Base-by-base conservation (phyloP, 2,113 vertebrate species). In the Lota lota region DNA sequence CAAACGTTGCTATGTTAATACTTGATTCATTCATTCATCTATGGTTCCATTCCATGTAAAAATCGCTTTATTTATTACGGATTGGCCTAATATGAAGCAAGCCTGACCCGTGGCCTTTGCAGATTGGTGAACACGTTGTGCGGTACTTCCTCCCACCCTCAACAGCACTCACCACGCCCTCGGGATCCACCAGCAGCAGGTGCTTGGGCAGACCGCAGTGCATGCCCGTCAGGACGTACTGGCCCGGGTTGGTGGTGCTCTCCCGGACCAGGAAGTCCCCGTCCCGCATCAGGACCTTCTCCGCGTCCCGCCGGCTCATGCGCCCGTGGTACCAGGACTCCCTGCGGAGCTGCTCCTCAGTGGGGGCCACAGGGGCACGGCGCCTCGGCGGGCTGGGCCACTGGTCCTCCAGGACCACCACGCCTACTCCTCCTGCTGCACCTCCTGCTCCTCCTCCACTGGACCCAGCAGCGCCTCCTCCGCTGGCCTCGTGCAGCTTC, bases 171-270 rank as follows among this genome's bases (percentile, higher is more conserved):
- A 99, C 97, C 95, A 98, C 97, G 8, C 97, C 97, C 85, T 98
- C 96, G 0, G 97, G 97, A 77, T 99, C 97, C 80, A 99, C 97
- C 1, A 99, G 92, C 73, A 99, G 94, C 64, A 99, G 91, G 80
- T 99, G 97, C 80, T 96, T 97, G 69, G 95, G 95, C 68, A 97
- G 94, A 47, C 95, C 94, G 0, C 92, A 89, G 72, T 99, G 95
- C 92, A 99, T 96, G 61, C 97, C 97, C 0, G 96, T 99, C 65
- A 99, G 93, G 66, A 99, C 97, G 0, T 99, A 99, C 84, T 99
- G 97, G 50, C 97, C 97, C 0, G 93, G 94, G 86, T 96, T 99
- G 73, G 95, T 98, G 7, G 95, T 90, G 69, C 97, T 99, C 88
- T 99, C 96, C 12, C 97, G 84, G 64, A 99, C 97, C 1, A 98